Evolutionary conservation across 2,797 vertebrate species (phyloP).

Genomic region (Heterohyrax brucei): DNA sequence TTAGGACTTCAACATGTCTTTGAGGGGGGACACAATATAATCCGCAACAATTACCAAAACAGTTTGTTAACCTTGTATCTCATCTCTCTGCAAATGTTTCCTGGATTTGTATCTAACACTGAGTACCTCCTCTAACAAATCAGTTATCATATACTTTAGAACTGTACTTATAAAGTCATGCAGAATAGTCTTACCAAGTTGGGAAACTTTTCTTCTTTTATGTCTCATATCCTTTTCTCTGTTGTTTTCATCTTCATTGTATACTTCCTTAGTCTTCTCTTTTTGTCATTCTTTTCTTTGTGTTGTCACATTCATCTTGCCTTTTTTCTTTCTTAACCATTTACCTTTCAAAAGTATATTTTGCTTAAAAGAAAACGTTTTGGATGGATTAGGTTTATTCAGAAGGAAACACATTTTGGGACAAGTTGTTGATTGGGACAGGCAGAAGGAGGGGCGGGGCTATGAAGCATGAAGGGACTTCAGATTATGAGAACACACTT

Average conservation of each 20-base stretch:
- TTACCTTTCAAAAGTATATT: too few species aligned
- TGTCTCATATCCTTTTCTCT: not conserved
- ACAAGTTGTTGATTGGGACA: too few species aligned
- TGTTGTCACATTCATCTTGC: not conserved
- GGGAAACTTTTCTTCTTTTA: not conserved
- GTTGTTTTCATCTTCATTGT: not conserved
- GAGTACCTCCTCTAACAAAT: not conserved
- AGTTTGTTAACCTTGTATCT: not conserved
- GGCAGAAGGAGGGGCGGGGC: too few species aligned
- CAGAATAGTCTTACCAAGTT: not conserved
- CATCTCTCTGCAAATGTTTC: not conserved
- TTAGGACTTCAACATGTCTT: not conserved
- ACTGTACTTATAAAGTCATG: not conserved
- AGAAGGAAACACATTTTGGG: too few species aligned
- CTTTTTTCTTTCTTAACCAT: not conserved
- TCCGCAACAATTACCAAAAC: not conserved
- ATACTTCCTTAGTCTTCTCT: not conserved
- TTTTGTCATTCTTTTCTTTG: not conserved
- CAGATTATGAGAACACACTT: too few species aligned
- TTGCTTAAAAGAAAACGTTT: too few species aligned
- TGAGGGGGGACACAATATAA: not conserved
- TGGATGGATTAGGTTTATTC: too few species aligned
- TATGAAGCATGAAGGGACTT: too few species aligned
- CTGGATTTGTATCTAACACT: not conserved
- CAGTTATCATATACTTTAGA: not conserved